phyloP scores from a whole-genome alignment of 2,797 vertebrate species.

The Typhlichthys eigenmanni region DNA sequence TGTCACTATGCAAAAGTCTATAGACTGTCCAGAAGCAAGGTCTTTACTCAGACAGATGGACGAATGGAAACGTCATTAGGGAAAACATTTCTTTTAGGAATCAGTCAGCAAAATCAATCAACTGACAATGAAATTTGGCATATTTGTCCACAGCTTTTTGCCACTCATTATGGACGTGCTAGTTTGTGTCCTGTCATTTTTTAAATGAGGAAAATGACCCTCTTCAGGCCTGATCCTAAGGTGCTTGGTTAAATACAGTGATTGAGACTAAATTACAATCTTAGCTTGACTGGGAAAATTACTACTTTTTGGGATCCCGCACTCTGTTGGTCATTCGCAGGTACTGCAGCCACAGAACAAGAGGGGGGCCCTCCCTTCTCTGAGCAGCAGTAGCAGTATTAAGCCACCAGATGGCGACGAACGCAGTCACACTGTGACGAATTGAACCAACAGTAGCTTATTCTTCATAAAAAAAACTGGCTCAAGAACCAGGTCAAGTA shows the following conservation, averaged over 20 bases:
- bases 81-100: slow-evolving; percentile 30
- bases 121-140: slow-evolving; percentile 54
- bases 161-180: slow-evolving; percentile 12
- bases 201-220: slow-evolving; percentile 38
- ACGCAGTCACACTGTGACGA: background rate
- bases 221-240: slow-evolving; percentile 51
- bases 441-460: slow-evolving; percentile 68
- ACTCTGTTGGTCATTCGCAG: slow-evolving; percentile 41
- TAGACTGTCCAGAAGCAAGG: too few species aligned
- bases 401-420: slow-evolving; percentile 42
- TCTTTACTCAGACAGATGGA: slow-evolving; percentile 3
- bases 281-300: slow-evolving; percentile 45
- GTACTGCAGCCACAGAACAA: slow-evolving; percentile 19
- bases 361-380: slow-evolving; percentile 14
- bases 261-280: slow-evolving; percentile 64
- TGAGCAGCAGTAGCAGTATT: slow-evolving; percentile 30
- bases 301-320: slow-evolving; percentile 37
- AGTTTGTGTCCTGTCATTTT: slow-evolving; percentile 36
- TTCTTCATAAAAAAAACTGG: slow-evolving; percentile 55
- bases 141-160: slow-evolving; percentile 3
- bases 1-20: too few species aligned
- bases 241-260: slow-evolving; percentile 67
- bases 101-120: slow-evolving; percentile 34
- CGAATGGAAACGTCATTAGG: slow-evolving; percentile 2
- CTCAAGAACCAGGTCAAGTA: slow-evolving; percentile 62